Base-by-base conservation (phyloP, 2,888 invertebrate genomes). In the Leptinotarsa haldemani region DNA sequence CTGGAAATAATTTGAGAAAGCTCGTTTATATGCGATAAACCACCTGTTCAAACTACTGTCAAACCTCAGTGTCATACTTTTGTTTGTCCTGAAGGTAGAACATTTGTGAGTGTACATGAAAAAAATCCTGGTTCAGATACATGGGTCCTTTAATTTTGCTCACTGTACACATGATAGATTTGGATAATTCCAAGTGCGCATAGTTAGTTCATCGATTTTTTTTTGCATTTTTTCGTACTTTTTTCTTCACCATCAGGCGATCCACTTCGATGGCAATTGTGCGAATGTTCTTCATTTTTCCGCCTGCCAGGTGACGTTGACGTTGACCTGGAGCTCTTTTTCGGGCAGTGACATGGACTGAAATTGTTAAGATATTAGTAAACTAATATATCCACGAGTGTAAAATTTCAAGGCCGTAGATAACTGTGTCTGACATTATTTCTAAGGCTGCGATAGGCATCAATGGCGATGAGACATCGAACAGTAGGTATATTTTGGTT, bases 61-160 rank as follows among this genome's bases (percentile, higher is more conserved):
- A 25, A 56, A 56, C 22, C 4, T 13, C 3, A 56, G 22, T 56
- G 3, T 20, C 56, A 56, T 56, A 56, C 56, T 56, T 56, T 56
- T 15, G 16, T 56, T 20, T 56, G 2, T 3, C 56, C 56, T 22
- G 20, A 56, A 22, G 13, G 56, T 22, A 13, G 20, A 3, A 15
- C 4, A 56, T 1, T 56, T 22, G 13, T 56, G 56, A 20, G 13
- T 56, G 22, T 13, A 22, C 56, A 20, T 22, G 56, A 56, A 22
- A 56, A 22, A 56, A 56, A 18, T 56, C 56, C 56, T 56, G 56
- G 56, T 56, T 15, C 15, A 56, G 22, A 56, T 56, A 22, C 20
- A 22, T 22, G 22, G 56, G 13, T 56, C 22, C 56, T 56, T 56
- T 56, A 56, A 56, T 56, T 56, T 56, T 56, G 22, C 22, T 56